These are phyloP conservation scores for Globodera ellingtonae DNA, from an alignment of 1,140 invertebrate genomes.

Conservation along the genomic window DNA sequence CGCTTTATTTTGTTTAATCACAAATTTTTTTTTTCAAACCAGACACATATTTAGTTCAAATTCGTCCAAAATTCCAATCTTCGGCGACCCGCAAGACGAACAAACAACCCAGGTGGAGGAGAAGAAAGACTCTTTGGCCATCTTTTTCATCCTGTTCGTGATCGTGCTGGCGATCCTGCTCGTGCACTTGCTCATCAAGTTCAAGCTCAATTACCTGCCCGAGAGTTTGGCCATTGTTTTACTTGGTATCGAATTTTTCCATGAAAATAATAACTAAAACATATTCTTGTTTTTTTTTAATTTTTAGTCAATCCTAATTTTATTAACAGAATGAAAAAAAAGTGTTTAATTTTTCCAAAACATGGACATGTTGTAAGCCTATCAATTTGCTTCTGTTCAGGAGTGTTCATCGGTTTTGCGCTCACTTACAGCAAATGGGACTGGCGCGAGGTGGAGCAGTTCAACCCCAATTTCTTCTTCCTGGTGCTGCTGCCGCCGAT, in stretches of 20 bases:
- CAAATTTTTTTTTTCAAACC: neutral
- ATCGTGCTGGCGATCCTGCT: constrained; percentile 83
- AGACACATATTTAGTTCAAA: constrained; percentile 12
- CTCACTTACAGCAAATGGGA: constrained; percentile 56
- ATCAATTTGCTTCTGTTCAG: constrained; percentile 21
- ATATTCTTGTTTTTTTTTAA: constrained; percentile 4
- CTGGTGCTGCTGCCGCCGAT: constrained; percentile 96
- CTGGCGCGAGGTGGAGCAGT: constrained; percentile 55
- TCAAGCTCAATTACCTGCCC: constrained; percentile 91
- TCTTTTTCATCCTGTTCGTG: constrained; percentile 55
- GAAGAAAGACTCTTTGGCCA: constrained; percentile 54
- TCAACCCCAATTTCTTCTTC: constrained; percentile 89
- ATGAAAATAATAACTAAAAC: neutral
- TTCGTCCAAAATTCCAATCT: constrained; percentile 25
- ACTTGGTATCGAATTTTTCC: constrained; percentile 68
- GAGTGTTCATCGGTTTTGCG: constrained; percentile 52
- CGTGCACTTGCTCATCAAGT: constrained; percentile 90
- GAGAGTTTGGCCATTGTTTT: constrained; percentile 97
- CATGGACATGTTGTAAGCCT: neutral
- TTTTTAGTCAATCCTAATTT: neutral
- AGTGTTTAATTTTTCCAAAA: neutral
- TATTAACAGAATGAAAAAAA: too few relatives aligned
- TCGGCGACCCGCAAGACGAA: constrained; percentile 31
- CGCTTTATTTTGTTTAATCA: neutral
- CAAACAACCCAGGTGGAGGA: constrained; percentile 47